Evolutionary conservation across 92 coral and sea anemone species (phyloP), one percentile per base, ranked within the genome.

Genomic region (Muricea muricata): DNA sequence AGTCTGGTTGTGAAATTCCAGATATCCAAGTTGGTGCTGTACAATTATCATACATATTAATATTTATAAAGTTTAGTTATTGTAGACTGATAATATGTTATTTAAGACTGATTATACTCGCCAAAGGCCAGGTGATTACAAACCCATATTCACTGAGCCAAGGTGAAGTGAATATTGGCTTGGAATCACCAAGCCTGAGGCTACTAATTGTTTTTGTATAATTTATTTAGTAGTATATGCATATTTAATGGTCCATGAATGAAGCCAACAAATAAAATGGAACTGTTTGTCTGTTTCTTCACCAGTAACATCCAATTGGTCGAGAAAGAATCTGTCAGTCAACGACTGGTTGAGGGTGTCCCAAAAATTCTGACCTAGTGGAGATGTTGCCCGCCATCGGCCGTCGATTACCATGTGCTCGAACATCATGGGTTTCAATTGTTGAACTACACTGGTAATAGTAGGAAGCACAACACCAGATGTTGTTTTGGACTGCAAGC

Each of bases 161-260:
- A n/a, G n/a, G n/a, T n/a, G n/a, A n/a, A n/a, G n/a, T n/a, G n/a
- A n/a, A n/a, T n/a, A n/a, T n/a, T n/a, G n/a, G n/a, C n/a, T n/a
- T n/a, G n/a, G n/a, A n/a, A n/a, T n/a, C n/a, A n/a, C n/a, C n/a
- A n/a, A n/a, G n/a, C n/a, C n/a, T n/a, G n/a, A n/a, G n/a, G n/a
- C n/a, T n/a, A n/a, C n/a, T n/a, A n/a, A n/a, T n/a, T n/a, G n/a
- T n/a, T n/a, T n/a, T n/a, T n/a, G n/a, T n/a, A n/a, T n/a, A n/a
- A n/a, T n/a, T n/a, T n/a, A n/a, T n/a, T n/a, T n/a, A n/a, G n/a
- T n/a, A n/a, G n/a, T n/a, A n/a, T n/a, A n/a, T n/a, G n/a, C n/a
- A n/a, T n/a, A n/a, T n/a, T n/a, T n/a, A n/a, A n/a, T n/a, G 79
- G 21, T 73, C 79, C 79, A 73, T 73, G 79, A 73, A 73, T 42